Conservation (phyloP, 2,888 invertebrate species). For the Exephanes ischioxanthus region DNA sequence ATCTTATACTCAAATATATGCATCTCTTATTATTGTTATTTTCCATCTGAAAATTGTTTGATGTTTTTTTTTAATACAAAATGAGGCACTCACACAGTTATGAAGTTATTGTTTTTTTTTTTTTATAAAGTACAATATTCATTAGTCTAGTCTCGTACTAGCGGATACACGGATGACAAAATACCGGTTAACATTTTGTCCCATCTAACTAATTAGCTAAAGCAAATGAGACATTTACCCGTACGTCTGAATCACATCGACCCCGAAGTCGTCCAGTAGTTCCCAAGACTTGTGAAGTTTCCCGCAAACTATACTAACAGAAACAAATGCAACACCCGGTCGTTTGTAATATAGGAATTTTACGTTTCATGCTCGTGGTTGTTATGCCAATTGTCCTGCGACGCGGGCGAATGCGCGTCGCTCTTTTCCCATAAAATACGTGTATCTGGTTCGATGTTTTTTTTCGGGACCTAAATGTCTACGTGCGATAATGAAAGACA, state of each 20-base stretch:
- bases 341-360: constrained; percentile 41
- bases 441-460: background rate
- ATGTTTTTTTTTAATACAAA: constrained; percentile 79
- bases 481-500: background rate
- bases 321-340: constrained; percentile 33
- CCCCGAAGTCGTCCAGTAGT: constrained; percentile 91
- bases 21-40: constrained; percentile 78
- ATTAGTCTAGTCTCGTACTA: constrained; percentile 51
- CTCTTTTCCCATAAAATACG: background rate
- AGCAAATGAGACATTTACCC: constrained; percentile 92
- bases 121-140: constrained; percentile 75
- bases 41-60: constrained; percentile 80
- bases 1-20: constrained; percentile 65
- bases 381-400: background rate
- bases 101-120: constrained; percentile 69
- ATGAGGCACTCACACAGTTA: constrained; percentile 81
- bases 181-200: constrained; percentile 92
- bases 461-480: background rate
- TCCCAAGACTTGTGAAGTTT: constrained; percentile 95
- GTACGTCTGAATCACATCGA: constrained; percentile 93
- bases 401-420: background rate
- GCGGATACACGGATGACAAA: constrained; percentile 92
- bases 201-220: constrained; percentile 96
- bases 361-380: background rate
- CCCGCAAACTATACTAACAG: constrained; percentile 90